Base-by-base conservation (phyloP, 2,888 invertebrate genomes). In the Eledone cirrhosa region DNA sequence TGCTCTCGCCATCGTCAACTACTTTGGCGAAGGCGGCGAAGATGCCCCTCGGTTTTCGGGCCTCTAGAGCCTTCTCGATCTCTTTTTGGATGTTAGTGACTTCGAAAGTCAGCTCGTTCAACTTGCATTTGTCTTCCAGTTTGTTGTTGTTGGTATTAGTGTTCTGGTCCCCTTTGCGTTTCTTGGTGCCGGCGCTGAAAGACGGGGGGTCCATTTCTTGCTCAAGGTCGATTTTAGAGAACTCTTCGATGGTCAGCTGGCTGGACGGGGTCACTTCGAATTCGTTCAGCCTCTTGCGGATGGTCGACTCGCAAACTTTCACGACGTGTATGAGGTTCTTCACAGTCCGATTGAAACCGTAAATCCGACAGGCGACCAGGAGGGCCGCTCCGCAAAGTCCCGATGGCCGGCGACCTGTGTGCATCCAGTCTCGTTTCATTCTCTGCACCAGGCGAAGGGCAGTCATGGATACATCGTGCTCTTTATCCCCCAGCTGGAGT, bases 361-460 rank as follows among this genome's bases (percentile, higher is more conserved):
- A 97, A 82, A 98, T 93, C 78, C 98, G 93, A 0, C 97, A 95
- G 4, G 99, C 97, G 89, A 99, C 97, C 27, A 99, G 92, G 3
- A 99, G 92, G 0, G 99, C 99, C 95, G 99, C 99, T 33, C 99
- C 99, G 91, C 99, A 99, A 29, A 99, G 93, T 19, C 99, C 99
- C 0, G 98, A 97, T 1, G 99, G 99, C 84, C 98, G 92, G 80
- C 99, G 93, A 13, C 99, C 99, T 0, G 96, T 96, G 90, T 98
- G 97, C 91, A 99, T 95, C 90, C 97, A 98, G 91, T 99, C 99
- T 87, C 96, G 93, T 91, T 98, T 99, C 99, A 99, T 99, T 86
- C 99, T 93, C 91, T 97, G 95, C 31, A 99, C 97, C 81, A 99
- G 93, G 79, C 99, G 93, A 80, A 97, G 92, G 0, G 99, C 99